Conservation (phyloP, 2,797 vertebrate species). For the Macropus fuliginosus region DNA sequence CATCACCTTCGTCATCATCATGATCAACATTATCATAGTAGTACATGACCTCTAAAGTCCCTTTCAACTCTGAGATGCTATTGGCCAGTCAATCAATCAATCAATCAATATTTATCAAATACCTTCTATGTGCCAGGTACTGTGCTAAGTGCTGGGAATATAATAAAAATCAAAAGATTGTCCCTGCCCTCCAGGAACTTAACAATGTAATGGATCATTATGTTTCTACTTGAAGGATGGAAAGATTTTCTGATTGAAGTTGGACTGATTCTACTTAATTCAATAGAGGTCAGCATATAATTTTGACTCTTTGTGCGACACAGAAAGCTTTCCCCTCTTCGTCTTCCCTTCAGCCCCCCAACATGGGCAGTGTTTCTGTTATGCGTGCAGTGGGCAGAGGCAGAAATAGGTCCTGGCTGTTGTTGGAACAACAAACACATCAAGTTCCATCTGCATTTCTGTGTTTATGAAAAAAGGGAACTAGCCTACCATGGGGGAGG, state of each 20-base stretch:
- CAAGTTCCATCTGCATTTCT: slow-evolving; percentile 44
- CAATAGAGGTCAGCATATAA: slow-evolving; percentile 44
- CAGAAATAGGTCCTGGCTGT: slow-evolving; percentile 8
- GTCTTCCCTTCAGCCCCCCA: background rate
- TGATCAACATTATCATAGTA: background rate
- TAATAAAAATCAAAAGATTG: background rate
- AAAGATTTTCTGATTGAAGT: slow-evolving; percentile 54
- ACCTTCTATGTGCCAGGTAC: background rate
- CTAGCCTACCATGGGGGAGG: background rate
- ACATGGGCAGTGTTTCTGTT: background rate
- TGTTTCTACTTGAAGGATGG: slow-evolving; percentile 61
- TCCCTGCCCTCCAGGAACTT: background rate
- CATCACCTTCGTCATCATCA: background rate
- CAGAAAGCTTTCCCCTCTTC: background rate
- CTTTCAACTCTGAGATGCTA: background rate
- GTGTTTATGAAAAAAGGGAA: slow-evolving; percentile 20
- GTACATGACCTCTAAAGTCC: background rate
- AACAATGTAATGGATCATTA: slow-evolving; percentile 50
- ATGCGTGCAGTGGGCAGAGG: background rate
- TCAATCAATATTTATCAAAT: background rate
- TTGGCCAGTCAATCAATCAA: background rate
- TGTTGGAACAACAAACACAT: slow-evolving; percentile 6
- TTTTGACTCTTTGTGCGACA: slow-evolving; percentile 53
- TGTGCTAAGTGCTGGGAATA: background rate
- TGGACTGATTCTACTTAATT: slow-evolving; percentile 56